Base-by-base conservation (phyloP, 2,888 invertebrate species). In the Epinotia bilunana region DNA sequence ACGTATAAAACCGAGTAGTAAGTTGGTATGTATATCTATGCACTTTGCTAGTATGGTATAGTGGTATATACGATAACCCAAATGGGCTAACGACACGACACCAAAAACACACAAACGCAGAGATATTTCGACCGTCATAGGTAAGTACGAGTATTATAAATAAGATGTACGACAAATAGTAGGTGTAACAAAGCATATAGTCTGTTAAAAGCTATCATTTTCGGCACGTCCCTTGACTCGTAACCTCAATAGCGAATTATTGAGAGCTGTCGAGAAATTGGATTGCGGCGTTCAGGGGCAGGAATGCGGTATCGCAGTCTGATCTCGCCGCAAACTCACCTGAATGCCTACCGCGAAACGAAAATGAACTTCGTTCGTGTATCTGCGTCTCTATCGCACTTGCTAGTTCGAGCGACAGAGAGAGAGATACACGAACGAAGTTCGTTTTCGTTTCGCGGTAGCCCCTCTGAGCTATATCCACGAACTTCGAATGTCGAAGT, bases 231-330 rank as follows among this genome's bases (percentile, higher is more conserved):
- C 55, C 67, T 43, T 55, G 55, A 57, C 61, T 72, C 43, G 61
- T 65, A 57, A 57, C 57, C 46, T 28, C 65, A 55, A 75, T 67
- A 71, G 64, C 61, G 61, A 46, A 57, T 75, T 71, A 74, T 74
- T 71, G 61, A 75, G 61, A 57, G 71, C 46, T 61, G 65, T 20
- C 43, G 55, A 57, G 67, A 75, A 72, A 75, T 75, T 75, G 75
- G 67, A 75, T 72, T 75, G 67, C 57, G 61, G 70, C 63, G 23
- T 43, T 55, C 7, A 33, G 33, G 2, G 12, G 61, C 53, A 53
- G 16, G 12, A 33, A 18, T 20, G 62, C 11, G 33, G 9, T 70
- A 67, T 39, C 73, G 53, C 39, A 18, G 33, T 73, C 68, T 67
- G 53, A 68, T 63, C 62, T 55, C 53, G 18, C 53, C 53, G 61